Evolutionary conservation across 2,888 invertebrate genomes (phyloP), one percentile per base, ranked within the genome.

Genomic region (Caenorhabditis panamensis): DNA sequence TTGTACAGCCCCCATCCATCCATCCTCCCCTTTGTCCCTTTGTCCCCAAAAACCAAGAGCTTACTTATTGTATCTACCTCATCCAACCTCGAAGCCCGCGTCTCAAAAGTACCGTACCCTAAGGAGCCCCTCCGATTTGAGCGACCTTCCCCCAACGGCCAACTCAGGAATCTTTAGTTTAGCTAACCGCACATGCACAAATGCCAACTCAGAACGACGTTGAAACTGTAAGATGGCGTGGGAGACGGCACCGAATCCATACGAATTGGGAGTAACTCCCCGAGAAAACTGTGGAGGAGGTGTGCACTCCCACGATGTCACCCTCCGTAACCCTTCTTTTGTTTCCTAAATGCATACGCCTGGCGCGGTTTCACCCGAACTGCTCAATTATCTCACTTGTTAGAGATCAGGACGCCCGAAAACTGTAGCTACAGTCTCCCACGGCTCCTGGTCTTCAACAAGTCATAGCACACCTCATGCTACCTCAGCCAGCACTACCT

Each of bases 71-170:
- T 16, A 24, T 26, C 51, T 51, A 51, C 51, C 51, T 51, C 51
- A 51, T 6, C 9, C 9, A 28, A 68, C 67, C 67, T 68, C 67
- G 67, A 68, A 49, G 67, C 44, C 26, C 9, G 31, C 22, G 41
- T 44, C 67, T 68, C 67, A 56, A 58, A 26, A 36, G 67, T 8
- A 68, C 67, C 22, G 47, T 58, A 68, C 67, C 67, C 67, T 24
- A 11, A 8, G 67, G 67, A 68, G 67, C n/a, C 56, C 54, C 53
- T 53, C 20, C 56, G 44, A 54, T 24, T 56, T 54, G 56, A 56
- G 56, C 58, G 22, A 16, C 22, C 59, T 24, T 22, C 20, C 20
- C 18, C 22, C 41, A 41, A 28, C n/a, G 44, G 28, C 47, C n/a
- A 47, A 44, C 61, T 62, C 61, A 62, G 61, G 61, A 47, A 62